Percentiles rank a stretch among this genome's conserved stretches.
Evolutionary conservation across 2,888 invertebrate species (phyloP).

Genomic region (Morinoia aosen): DNA sequence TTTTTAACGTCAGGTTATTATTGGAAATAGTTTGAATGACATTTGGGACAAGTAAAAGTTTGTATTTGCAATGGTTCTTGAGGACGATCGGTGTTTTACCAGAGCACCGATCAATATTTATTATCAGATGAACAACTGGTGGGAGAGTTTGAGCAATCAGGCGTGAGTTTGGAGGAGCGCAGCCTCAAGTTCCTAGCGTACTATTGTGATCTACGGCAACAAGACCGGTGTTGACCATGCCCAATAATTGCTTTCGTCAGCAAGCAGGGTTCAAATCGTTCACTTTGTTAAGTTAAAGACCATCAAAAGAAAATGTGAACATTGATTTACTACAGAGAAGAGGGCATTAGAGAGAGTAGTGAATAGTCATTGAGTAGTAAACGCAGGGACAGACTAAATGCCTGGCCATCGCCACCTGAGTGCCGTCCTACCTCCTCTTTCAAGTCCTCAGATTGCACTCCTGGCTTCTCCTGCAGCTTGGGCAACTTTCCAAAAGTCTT

Average conservation of each 20-base stretch:
- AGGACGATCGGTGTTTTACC: background rate
- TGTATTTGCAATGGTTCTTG: background rate
- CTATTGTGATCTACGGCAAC: conserved; percentile 17
- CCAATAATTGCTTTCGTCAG: background rate
- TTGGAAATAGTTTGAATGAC: background rate
- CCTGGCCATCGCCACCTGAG: conserved; percentile 25
- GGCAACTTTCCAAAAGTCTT: background rate
- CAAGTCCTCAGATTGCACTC: background rate
- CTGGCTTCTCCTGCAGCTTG: background rate
- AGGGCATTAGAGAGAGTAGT: conserved; percentile 9
- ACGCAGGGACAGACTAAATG: background rate
- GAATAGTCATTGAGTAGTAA: background rate
- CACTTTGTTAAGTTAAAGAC: background rate
- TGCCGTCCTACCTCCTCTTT: conserved; percentile 36
- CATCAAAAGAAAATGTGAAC: background rate
- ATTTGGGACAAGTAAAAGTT: background rate
- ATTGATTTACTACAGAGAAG: background rate
- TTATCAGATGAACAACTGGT: background rate
- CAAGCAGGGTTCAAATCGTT: background rate
- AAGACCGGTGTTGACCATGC: conserved; percentile 8
- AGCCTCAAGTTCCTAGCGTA: background rate
- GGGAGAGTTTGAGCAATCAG: background rate
- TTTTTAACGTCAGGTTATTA: background rate
- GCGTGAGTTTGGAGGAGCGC: background rate
- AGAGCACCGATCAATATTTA: background rate